These are phyloP conservation scores for Dasyornis broadbenti DNA, from an alignment of 2,113 vertebrate genomes.

Conservation along the genomic window DNA sequence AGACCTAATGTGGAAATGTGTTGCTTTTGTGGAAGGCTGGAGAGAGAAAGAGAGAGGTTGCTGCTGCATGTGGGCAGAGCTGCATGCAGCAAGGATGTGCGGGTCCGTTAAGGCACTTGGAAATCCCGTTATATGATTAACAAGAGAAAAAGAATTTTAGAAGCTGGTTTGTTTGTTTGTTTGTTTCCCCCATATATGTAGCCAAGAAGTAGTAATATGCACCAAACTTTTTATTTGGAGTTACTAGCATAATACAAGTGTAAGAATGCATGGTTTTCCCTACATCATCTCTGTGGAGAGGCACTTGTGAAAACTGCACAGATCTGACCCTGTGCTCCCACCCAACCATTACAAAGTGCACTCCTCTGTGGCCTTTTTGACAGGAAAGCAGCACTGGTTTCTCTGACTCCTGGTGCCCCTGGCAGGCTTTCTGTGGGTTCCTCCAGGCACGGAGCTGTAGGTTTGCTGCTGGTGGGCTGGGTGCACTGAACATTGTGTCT, in stretches of 20 bases:
- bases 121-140: background rate
- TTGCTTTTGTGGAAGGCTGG: conserved; percentile 1
- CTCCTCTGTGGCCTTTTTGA: background rate
- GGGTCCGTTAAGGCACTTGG: conserved; percentile 9
- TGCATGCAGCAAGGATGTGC: conserved; percentile 6
- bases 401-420: background rate
- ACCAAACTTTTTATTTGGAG: background rate
- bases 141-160: background rate
- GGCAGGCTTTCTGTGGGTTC: background rate
- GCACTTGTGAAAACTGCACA: background rate
- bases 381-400: background rate
- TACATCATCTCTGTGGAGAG: background rate
- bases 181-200: background rate
- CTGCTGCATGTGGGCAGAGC: conserved; percentile 33
- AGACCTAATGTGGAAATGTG: background rate
- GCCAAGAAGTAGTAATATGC: background rate
- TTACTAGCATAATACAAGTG: background rate
- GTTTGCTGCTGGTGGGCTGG: background rate
- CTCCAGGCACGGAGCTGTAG: background rate
- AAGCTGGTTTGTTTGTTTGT: background rate
- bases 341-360: background rate
- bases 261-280: background rate
- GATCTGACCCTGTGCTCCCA: background rate
- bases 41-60: background rate
- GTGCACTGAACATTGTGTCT: background rate